Percentiles rank a stretch among this genome's conserved stretches.
Conservation (phyloP, 2,888 invertebrate genomes). For the Junonia oenone region DNA sequence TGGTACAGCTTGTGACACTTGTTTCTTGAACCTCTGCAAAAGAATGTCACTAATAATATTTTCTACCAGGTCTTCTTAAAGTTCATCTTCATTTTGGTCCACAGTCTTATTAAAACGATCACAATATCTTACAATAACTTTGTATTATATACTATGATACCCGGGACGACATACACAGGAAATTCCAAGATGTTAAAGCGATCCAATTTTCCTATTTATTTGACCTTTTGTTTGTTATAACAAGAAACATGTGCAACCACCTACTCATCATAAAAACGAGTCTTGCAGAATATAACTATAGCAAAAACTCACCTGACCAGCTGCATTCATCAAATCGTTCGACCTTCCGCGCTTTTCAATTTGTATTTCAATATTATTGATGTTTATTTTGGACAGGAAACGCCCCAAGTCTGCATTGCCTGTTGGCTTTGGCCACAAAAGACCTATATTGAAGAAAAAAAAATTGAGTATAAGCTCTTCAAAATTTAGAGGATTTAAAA, state of each 20-base stretch:
- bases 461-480: not conserved
- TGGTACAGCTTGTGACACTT: conserved; percentile 45
- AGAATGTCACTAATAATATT: conserved; percentile 16
- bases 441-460: conserved; percentile 40
- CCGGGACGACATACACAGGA: not conserved
- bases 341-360: conserved; percentile 48
- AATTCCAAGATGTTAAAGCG: not conserved
- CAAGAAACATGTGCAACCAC: not conserved
- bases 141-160: not conserved
- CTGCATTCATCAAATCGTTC: conserved; percentile 47
- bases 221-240: not conserved
- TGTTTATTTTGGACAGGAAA: conserved; percentile 67
- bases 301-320: conserved; percentile 44
- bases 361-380: conserved; percentile 73
- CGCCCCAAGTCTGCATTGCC: conserved; percentile 77
- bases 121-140: too few relatives aligned
- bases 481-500: not conserved
- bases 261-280: not conserved
- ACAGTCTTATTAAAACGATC: too few relatives aligned
- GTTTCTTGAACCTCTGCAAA: conserved; percentile 57
- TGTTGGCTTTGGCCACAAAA: conserved; percentile 83
- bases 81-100: not conserved
- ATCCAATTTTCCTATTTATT: not conserved
- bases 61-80: not conserved
- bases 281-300: not conserved